Base-by-base conservation (phyloP, 2,113 vertebrate species). In the Gallinago undulata region DNA sequence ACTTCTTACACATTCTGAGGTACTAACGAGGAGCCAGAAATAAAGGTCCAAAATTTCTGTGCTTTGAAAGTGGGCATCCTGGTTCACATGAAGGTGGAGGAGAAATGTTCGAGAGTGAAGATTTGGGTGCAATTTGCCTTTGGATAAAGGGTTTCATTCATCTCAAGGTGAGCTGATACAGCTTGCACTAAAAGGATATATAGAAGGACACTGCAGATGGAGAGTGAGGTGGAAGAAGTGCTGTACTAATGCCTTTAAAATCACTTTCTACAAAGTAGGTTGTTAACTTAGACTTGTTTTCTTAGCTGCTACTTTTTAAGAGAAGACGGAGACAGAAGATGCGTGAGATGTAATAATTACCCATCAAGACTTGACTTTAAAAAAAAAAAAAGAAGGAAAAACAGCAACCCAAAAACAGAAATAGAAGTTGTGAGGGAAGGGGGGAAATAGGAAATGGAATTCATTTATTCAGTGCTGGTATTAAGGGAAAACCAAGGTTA, bases 261-360 rank as follows among this genome's bases (percentile, higher is more conserved):
- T 95, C 77, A 95, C 95, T 96, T 97, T 96, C 94, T 92, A 92
- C 88, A 96, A 97, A 96, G 79, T 75, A 84, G 69, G 62, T 85
- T 97, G 90, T 96, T 97, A 89, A 97, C 96, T 98, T 95, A 92
- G 89, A 76, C 97, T 91, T 87, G 90, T 96, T 95, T 94, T 72
- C 87, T 89, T 87, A 84, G 70, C 85, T 93, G 72, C 53, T 92
- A 17, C 96, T 96, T 93, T 96, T 95, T 91, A 97, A 96, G 92
- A 94, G 92, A 94, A 96, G 80, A 53, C 88, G 92, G 95, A 94
- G 96, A 92, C 73, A 95, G 90, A 94, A 97, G 96, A 97, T 64
- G 33, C 96, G 94, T 90, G 93, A 96, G 96, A 95, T 87, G 84
- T 92, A 97, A 95, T 97, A 96, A 98, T 97, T 96, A 97, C 88